Conservation (phyloP, 1,140 invertebrate genomes). For the Drosophila cardini region DNA sequence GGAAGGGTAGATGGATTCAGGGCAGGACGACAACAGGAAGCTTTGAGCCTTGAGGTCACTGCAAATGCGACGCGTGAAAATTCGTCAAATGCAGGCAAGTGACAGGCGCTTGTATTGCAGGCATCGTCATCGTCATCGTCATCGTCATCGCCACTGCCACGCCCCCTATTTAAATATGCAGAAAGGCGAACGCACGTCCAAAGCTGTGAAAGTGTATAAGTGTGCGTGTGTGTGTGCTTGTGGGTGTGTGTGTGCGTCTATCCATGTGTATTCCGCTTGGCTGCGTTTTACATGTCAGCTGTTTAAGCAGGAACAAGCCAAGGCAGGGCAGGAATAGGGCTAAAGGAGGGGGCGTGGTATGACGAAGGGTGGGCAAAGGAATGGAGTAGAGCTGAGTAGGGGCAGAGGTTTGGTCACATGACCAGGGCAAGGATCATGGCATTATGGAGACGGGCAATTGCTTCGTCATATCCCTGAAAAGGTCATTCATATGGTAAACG, state of each 20-base stretch:
- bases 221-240: not conserved
- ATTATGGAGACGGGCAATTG: slow-evolving; percentile 41
- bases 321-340: not conserved
- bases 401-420: slow-evolving; percentile 2
- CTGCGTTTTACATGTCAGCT: slow-evolving; percentile 41
- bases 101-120: slow-evolving; percentile 27
- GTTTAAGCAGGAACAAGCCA: slow-evolving; percentile 39
- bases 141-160: slow-evolving; percentile 4
- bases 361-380: too few species aligned
- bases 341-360: too few species aligned
- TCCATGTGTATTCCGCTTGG: slow-evolving; percentile 1
- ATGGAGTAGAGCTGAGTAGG: too few species aligned
- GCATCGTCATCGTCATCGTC: not conserved
- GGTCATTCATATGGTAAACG: slow-evolving; percentile 60
- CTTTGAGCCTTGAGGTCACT: slow-evolving; percentile 66
- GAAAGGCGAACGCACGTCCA: slow-evolving; percentile 56
- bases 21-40: slow-evolving; percentile 22
- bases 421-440: slow-evolving; percentile 16
- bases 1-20: slow-evolving; percentile 13
- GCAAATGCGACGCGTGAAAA: slow-evolving; percentile 72
- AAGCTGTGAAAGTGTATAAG: slow-evolving; percentile 23
- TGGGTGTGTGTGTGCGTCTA: slow-evolving; percentile 5
- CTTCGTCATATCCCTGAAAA: slow-evolving; percentile 45
- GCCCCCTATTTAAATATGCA: slow-evolving; percentile 64
- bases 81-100: slow-evolving; percentile 68